Conservation (phyloP, 2,113 vertebrate genomes). For the Alectura lathami region DNA sequence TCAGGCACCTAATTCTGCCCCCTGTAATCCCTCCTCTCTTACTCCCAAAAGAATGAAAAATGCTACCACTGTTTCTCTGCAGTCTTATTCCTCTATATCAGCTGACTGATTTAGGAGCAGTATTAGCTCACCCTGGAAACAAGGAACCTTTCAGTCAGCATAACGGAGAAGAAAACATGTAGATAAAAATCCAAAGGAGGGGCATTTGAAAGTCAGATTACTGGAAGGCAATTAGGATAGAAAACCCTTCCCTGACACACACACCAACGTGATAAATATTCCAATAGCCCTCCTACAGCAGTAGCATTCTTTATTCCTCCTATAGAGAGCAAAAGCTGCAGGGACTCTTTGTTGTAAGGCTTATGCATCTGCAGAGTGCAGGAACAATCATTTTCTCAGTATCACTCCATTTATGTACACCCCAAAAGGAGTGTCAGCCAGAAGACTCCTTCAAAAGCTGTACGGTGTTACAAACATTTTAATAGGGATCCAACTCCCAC, state of each 20-base stretch:
- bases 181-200: slow-evolving; percentile 48
- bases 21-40: background rate
- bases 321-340: slow-evolving; percentile 16
- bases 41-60: slow-evolving; percentile 24
- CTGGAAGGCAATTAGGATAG: slow-evolving; percentile 22
- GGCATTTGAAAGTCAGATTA: slow-evolving; percentile 51
- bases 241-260: slow-evolving; percentile 22
- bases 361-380: background rate
- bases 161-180: background rate
- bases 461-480: background rate
- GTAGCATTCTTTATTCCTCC: slow-evolving; percentile 14
- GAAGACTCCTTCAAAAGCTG: background rate
- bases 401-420: background rate
- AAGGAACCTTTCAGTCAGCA: slow-evolving; percentile 39
- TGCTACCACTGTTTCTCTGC: background rate
- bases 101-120: slow-evolving; percentile 11
- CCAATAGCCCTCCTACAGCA: slow-evolving; percentile 6
- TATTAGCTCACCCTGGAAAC: slow-evolving; percentile 53
- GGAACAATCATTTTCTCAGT: background rate
- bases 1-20: background rate
- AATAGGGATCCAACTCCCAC: background rate
- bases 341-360: background rate
- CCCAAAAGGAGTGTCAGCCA: background rate
- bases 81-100: slow-evolving; percentile 13
- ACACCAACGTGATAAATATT: slow-evolving; percentile 36